Conservation (phyloP, 35 echinoderm and acorn worm genomes). For the Eucidaris tribuloides region DNA sequence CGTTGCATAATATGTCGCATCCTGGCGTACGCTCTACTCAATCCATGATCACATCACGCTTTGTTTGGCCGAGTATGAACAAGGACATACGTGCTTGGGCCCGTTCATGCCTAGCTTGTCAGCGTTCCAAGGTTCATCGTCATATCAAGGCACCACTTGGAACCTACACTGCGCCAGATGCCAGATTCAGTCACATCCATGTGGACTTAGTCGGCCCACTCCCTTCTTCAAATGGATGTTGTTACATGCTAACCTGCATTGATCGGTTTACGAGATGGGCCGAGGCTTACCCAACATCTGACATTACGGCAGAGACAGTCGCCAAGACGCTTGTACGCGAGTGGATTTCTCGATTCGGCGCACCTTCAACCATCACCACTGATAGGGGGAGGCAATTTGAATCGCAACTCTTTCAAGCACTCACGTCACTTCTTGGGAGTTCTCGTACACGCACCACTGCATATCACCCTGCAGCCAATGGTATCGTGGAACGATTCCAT, state of each 20-base stretch:
- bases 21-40: conserved; percentile 14
- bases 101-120: conserved; percentile 32
- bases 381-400: conserved; percentile 46
- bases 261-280: conserved; percentile 10
- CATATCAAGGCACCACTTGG: conserved; percentile 17
- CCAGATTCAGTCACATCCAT: conserved; percentile 13
- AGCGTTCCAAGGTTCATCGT: conserved; percentile 34
- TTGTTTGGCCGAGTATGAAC: conserved; percentile 59
- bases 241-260: conserved; percentile 20
- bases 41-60: not conserved
- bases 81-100: conserved; percentile 39
- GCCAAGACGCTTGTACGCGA: not conserved
- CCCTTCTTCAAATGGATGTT: conserved; percentile 1
- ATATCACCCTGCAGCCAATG: conserved; percentile 50
- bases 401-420: not conserved
- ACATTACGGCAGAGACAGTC: conserved; percentile 13
- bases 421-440: not conserved
- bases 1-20: conserved; percentile 29
- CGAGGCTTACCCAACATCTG: not conserved
- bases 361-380: conserved; percentile 37
- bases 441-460: conserved; percentile 40
- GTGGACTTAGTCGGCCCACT: conserved; percentile 5
- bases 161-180: not conserved
- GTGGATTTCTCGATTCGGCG: conserved; percentile 42
- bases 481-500: conserved; percentile 44